Evolutionary conservation across 2,113 vertebrate genomes (phyloP), one percentile per base, ranked within the genome.

Genomic region (Lutjanus erythropterus): DNA sequence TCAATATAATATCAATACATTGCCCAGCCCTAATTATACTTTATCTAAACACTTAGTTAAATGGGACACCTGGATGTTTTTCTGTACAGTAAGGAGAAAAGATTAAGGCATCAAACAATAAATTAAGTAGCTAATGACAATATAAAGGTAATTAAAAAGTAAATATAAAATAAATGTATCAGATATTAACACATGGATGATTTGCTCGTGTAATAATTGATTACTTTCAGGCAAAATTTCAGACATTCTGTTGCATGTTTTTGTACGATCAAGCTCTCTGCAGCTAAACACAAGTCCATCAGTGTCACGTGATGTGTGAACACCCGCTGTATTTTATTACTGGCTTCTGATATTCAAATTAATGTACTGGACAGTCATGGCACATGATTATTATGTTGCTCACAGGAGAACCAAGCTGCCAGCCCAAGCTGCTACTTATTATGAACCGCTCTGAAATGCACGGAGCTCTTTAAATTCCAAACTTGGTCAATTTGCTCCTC

Each of bases 321-420:
- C 79, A 82, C 59, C 75, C 66, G 78, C 44, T 53, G 3, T 23
- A 27, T 79, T 87, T 75, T 56, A 79, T 42, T 62, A 53, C 75
- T 50, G 25, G 72, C 72, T 55, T 65, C 37, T 67, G 39, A 59
- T 80, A 81, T 71, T 82, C 16, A 56, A 59, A 79, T 85, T 5
- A 68, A 78, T 72, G 71, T 68, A 71, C 66, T 46, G 70, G 46
- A 67, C 64, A 84, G 65, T 75, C 58, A 73, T 66, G 66, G 33
- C 23, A 77, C 50, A 74, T 73, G 31, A 87, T 78, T 64, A 52
- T 67, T 81, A 39, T 75, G 67, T 72, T 89, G 52, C 61, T 86
- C 75, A 82, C 21, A 78, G 66, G 69, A 75, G 66, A 87, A 66
- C 71, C 70, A 85, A 78, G 88, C 88, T 89, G 84, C 46, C 37